These are phyloP conservation scores for Chromis chromis DNA, from an alignment of 2,797 vertebrate genomes.

Conservation along the genomic window DNA sequence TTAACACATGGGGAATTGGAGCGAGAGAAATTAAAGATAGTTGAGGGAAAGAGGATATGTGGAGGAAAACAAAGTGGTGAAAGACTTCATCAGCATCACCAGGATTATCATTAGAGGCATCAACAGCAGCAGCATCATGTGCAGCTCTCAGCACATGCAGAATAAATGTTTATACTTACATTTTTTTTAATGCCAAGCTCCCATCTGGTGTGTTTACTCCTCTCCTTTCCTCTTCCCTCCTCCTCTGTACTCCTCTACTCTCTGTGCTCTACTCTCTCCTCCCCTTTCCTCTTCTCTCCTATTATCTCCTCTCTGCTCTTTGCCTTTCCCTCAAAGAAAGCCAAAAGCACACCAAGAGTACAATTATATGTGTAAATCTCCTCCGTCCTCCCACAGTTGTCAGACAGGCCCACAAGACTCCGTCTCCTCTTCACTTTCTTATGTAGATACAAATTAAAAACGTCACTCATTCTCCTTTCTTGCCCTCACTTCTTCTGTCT, in stretches of 20 bases:
- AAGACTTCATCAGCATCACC: slow-evolving; percentile 14
- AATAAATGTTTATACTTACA: slow-evolving; percentile 64
- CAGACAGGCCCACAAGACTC: slow-evolving; percentile 28
- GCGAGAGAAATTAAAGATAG: slow-evolving; percentile 12
- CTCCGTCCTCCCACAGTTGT: slow-evolving; percentile 35
- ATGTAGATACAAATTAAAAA: slow-evolving; percentile 35
- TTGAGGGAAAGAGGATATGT: background rate
- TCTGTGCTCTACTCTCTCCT: slow-evolving; percentile 24
- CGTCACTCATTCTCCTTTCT: slow-evolving; percentile 43
- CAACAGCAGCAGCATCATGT: slow-evolving; percentile 7
- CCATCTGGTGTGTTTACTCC: slow-evolving; percentile 40
- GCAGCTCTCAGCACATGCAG: slow-evolving; percentile 16
- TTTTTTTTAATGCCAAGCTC: slow-evolving; percentile 34
- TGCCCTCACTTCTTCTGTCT: slow-evolving; percentile 26
- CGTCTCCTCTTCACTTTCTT: slow-evolving; percentile 41
- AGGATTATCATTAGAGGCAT: background rate
- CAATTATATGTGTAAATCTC: slow-evolving; percentile 68
- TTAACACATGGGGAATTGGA: slow-evolving; percentile 16
- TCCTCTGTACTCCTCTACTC: slow-evolving; percentile 17
- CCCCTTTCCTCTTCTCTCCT: slow-evolving; percentile 42
- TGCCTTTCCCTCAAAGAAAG: slow-evolving; percentile 46
- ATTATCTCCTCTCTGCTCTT: slow-evolving; percentile 52
- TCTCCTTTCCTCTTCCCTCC: slow-evolving; percentile 24
- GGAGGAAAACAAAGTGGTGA: slow-evolving; percentile 16
- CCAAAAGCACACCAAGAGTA: slow-evolving; percentile 42